Evolutionary conservation across 2,888 invertebrate genomes (phyloP).

Genomic region (Diaphora mendica): DNA sequence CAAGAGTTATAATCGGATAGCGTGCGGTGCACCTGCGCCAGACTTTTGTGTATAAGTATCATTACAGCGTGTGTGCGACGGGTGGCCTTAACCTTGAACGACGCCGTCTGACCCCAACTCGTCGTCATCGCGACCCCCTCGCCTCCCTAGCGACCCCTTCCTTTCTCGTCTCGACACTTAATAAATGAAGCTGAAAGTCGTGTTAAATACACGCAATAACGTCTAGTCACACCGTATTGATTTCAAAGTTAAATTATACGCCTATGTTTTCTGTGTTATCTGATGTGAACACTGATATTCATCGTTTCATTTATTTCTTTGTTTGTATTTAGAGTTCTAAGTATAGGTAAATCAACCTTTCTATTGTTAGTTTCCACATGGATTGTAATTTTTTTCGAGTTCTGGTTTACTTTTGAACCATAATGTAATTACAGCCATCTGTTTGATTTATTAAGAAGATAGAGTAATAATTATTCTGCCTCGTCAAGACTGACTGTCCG

Average conservation of each 20-base stretch:
- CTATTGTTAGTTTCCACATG: not conserved
- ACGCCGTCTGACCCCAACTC: slow-evolving; percentile 76
- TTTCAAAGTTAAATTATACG: slow-evolving; percentile 33
- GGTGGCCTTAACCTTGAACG: slow-evolving; percentile 84
- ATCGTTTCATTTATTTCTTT: not conserved
- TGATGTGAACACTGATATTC: not conserved
- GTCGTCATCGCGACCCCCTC: slow-evolving; percentile 59
- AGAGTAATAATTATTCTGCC: too few species aligned
- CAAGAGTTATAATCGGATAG: not conserved
- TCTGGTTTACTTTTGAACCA: not conserved
- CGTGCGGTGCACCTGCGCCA: slow-evolving; percentile 27
- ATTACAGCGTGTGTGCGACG: slow-evolving; percentile 58
- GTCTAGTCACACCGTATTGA: slow-evolving; percentile 53
- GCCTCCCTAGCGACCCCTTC: slow-evolving; percentile 58
- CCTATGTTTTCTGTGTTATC: not conserved
- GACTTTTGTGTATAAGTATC: slow-evolving; percentile 51
- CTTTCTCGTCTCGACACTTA: slow-evolving; percentile 63
- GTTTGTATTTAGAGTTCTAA: not conserved
- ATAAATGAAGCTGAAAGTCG: slow-evolving; percentile 72
- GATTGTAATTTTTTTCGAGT: not conserved
- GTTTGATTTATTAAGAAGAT: not conserved
- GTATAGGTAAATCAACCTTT: not conserved
- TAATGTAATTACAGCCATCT: too few species aligned
- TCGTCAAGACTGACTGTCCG: too few species aligned
- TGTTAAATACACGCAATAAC: slow-evolving; percentile 67